phyloP scores from a whole-genome alignment of 2,797 vertebrate genomes.

The Lindbergichthys nudifrons region DNA sequence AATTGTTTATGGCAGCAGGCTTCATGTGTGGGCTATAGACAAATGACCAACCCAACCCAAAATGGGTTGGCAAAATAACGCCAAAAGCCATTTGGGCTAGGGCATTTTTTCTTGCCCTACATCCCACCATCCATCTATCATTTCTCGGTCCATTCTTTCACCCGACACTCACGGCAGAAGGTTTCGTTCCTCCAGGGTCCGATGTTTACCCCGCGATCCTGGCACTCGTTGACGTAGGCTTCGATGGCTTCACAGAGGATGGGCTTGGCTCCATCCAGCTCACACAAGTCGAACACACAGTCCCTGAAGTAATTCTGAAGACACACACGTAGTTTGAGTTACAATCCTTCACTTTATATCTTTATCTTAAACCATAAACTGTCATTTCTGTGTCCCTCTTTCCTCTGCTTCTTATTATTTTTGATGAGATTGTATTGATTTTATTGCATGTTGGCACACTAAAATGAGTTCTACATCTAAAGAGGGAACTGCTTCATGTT shows the following conservation, averaged over 20 bases:
- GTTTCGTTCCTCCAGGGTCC: constrained; percentile 82
- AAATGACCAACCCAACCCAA: neutral
- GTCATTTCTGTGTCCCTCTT: too few species aligned
- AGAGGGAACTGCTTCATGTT: neutral
- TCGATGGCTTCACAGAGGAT: constrained; percentile 84
- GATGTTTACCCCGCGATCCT: constrained; percentile 80
- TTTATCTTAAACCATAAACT: neutral
- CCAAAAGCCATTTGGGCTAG: neutral
- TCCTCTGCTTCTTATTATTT: neutral
- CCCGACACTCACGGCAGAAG: constrained; percentile 78
- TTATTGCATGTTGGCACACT: too few species aligned
- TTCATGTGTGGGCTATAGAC: neutral
- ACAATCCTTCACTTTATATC: neutral
- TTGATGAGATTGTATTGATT: too few species aligned
- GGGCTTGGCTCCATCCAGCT: constrained; percentile 76
- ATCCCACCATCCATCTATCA: too few species aligned
- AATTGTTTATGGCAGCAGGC: neutral
- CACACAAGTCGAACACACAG: constrained; percentile 85
- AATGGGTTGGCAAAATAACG: neutral
- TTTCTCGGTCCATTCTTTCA: neutral
- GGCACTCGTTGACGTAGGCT: constrained; percentile 83
- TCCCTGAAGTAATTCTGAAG: constrained; percentile 80
- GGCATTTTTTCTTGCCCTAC: neutral
- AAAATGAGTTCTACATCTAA: neutral
- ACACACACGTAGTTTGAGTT: constrained; percentile 6